Evolutionary conservation across 2,888 invertebrate genomes (phyloP).

Genomic region (Platypus cylindrus): DNA sequence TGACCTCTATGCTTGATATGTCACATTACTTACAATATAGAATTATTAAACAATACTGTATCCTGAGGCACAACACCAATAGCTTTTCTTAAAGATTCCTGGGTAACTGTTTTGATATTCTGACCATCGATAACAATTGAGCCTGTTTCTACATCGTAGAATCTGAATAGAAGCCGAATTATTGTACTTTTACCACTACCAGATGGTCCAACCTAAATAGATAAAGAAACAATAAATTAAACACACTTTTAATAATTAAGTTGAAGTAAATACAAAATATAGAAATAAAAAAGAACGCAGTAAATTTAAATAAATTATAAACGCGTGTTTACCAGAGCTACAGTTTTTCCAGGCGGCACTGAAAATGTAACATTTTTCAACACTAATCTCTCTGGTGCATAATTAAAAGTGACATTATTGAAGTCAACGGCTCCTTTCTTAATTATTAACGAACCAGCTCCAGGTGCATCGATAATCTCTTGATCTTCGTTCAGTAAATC

Average conservation of each 20-base stretch:
- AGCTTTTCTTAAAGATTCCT: conserved; percentile 67
- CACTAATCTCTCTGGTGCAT: conserved; percentile 65
- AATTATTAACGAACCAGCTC: conserved; percentile 58
- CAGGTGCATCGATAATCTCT: conserved; percentile 75
- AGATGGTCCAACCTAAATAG: conserved; percentile 65
- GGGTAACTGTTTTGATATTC: conserved; percentile 74
- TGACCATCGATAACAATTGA: conserved; percentile 79
- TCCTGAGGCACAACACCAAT: conserved; percentile 97
- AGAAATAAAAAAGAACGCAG: too few species aligned
- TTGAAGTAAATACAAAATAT: not conserved
- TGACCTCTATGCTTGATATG: too few species aligned
- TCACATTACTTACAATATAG: conserved; percentile 51
- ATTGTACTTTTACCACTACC: conserved; percentile 95
- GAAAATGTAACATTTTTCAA: conserved; percentile 66
- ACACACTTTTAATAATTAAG: not conserved
- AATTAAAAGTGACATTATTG: conserved; percentile 80
- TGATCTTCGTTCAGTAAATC: conserved; percentile 78
- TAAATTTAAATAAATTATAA: too few species aligned
- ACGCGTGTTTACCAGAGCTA: conserved; percentile 51
- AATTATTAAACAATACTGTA: conserved; percentile 88
- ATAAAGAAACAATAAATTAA: conserved; percentile 5
- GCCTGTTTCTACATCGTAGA: conserved; percentile 89
- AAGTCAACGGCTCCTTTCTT: conserved; percentile 76
- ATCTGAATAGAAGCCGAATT: conserved; percentile 85
- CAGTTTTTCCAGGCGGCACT: conserved; percentile 72